Percentiles rank a stretch among this genome's conserved stretches.
Conservation (phyloP, 2,113 vertebrate species). For the Heterocephalus glaber region DNA sequence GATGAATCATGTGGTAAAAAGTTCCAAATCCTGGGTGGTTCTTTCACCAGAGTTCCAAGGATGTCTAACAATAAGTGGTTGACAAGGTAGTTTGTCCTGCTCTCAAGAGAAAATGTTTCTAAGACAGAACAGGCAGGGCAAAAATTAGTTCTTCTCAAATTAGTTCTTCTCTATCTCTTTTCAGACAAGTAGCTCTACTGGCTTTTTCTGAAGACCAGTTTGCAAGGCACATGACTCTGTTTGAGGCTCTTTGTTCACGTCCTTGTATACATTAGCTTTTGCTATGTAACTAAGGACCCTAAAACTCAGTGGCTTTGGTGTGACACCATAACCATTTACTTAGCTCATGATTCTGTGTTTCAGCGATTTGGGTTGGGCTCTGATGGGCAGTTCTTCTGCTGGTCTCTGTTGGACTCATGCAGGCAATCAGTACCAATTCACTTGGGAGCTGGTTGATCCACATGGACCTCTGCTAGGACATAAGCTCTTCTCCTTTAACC, state of each 20-base stretch:
- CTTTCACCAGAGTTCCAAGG: not conserved
- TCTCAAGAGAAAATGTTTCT: not conserved
- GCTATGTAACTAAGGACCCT: not conserved
- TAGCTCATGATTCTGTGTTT: not conserved
- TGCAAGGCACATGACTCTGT: not conserved
- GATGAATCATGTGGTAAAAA: not conserved
- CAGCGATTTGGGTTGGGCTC: not conserved
- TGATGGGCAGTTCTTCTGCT: not conserved
- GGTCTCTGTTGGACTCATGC: not conserved
- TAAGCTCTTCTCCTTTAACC: not conserved
- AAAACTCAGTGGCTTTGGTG: not conserved
- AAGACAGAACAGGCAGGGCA: not conserved
- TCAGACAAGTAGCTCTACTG: not conserved
- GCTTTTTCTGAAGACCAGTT: not conserved
- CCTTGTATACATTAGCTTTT: not conserved
- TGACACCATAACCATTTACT: not conserved
- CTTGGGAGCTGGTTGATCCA: not conserved
- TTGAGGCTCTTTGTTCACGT: not conserved
- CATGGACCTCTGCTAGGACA: not conserved
- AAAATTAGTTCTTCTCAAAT: not conserved
- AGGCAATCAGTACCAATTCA: not conserved
- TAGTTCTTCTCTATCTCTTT: not conserved
- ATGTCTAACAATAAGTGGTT: not conserved
- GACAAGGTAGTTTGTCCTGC: too few relatives aligned
- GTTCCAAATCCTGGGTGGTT: not conserved